Evolutionary conservation across 1,140 invertebrate species (phyloP), one percentile per base, ranked within the genome.

Genomic region (Philopotamus ludificatus): DNA sequence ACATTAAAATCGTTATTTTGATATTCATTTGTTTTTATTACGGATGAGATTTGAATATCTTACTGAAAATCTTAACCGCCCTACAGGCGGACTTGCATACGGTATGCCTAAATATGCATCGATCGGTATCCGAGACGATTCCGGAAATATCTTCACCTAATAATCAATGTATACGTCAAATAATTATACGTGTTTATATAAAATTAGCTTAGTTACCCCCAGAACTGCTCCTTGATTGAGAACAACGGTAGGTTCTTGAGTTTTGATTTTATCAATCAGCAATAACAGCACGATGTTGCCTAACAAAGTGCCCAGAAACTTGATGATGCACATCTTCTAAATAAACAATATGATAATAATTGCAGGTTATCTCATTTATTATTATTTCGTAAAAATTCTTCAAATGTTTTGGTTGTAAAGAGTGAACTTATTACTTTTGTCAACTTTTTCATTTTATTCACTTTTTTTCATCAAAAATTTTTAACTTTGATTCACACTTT

Each of bases 31-130:
- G n/a, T 25, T 45, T 47, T 60, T 22, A 60, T 7, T 39, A 53
- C 28, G 50, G 23, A 49, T 53, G 2, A 23, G n/a, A 20, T 57
- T 47, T 51, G 42, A 23, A 34, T 44, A 26, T 57, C 26, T 34
- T 72, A 80, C 80, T 42, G 75, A 72, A 74, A 89, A 88, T 50
- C 88, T 73, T 1, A 88, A 75, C 22, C 79, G 72, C 0, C 84
- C 85, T 7, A 83, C 72, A 0, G 86, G 86, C 9, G 88, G 76
- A 34, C 84, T 79, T 0, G 87, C 88, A 74, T 89, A 89, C 0
- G 86, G 86, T 63, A 88, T 80, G 2, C 88, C 88, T 45, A 88
- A 73, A 72, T 86, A 89, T 1, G 83, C 82, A 66, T 85, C 83
- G 1, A 87, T 83, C 3, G 76, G 71, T 16, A 71, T 73, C 50